Base-by-base conservation (phyloP, 2,797 vertebrate species). In the Cichlasoma orientale region DNA sequence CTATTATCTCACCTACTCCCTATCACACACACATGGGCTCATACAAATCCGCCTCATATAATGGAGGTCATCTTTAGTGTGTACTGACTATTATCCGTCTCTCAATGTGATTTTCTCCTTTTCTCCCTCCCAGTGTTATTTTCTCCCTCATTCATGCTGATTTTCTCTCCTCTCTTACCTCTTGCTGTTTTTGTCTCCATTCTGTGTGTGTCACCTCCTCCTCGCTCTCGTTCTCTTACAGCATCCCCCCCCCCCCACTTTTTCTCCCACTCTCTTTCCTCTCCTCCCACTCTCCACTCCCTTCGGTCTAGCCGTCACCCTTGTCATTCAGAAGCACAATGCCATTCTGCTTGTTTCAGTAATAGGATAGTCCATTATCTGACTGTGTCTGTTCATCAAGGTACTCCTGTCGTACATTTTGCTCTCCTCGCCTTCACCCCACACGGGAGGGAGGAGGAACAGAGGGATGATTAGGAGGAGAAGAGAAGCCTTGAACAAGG, bases 301-400 rank as follows among this genome's bases (percentile, higher is more conserved):
- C 38, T 29, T 23, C 18, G 1, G 10, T 82, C 75, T 29, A 10
- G 52, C 78, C 47, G 4, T 84, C 85, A 90, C 70, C 63, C 27
- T 50, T 52, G 76, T 79, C 82, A 77, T 78, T 88, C 88, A 84
- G 71, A 12, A 31, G 27, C 78, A 84, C 82, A 86, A 83, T 89
- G 79, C 79, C 75, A 36, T 75, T 70, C 68, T 66, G 87, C 82
- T 89, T 81, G 74, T 90, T 91, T 91, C 82, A 74, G 78, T 86
- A 88, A 90, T 82, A 83, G 83, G 82, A 76, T 69, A 79, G 82
- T 91, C 88, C 80, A 91, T 90, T 90, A 84, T 86, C 83, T 68
- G 58, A 53, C 82, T 76, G 74, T 79, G 75, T 85, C 79, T 82
- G 80, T 84, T 89, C 83, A 88, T 79, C 84, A 73, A 82, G 82